Conservation (phyloP, 2,113 vertebrate genomes). For the Cranoglanis bouderius region DNA sequence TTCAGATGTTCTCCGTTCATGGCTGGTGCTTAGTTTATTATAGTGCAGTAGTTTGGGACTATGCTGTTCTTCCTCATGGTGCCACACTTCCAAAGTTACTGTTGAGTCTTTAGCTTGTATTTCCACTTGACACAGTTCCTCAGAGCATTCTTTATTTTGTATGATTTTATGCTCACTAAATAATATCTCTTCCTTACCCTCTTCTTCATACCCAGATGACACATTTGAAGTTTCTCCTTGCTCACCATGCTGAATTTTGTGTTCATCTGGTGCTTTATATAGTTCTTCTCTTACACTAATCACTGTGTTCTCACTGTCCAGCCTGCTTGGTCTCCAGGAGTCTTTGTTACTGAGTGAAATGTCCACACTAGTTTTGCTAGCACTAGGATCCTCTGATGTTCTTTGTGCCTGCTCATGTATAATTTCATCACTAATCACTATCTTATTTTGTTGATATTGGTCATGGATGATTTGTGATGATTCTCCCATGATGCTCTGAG, state of each 20-base stretch:
- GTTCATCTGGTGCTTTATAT: neutral
- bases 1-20: slow-evolving; percentile 53
- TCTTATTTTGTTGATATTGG: slow-evolving; percentile 18
- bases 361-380: neutral
- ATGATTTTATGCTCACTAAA: slow-evolving; percentile 24
- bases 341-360: slow-evolving; percentile 16
- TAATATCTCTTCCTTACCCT: neutral
- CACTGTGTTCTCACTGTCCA: neutral
- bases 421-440: neutral
- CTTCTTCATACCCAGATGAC: neutral
- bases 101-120: slow-evolving; percentile 55
- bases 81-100: slow-evolving; percentile 15
- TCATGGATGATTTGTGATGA: slow-evolving; percentile 2
- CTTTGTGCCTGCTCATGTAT: neutral
- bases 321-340: neutral
- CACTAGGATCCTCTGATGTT: neutral
- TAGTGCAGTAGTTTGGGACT: neutral
- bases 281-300: neutral
- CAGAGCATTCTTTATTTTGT: slow-evolving; percentile 22
- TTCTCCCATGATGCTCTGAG: slow-evolving; percentile 15
- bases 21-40: neutral
- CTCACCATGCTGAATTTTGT: neutral
- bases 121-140: neutral
- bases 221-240: neutral
- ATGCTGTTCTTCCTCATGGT: neutral